Evolutionary conservation across 1,140 invertebrate genomes (phyloP).

Genomic region (Pseudomyrmex cubaensis): DNA sequence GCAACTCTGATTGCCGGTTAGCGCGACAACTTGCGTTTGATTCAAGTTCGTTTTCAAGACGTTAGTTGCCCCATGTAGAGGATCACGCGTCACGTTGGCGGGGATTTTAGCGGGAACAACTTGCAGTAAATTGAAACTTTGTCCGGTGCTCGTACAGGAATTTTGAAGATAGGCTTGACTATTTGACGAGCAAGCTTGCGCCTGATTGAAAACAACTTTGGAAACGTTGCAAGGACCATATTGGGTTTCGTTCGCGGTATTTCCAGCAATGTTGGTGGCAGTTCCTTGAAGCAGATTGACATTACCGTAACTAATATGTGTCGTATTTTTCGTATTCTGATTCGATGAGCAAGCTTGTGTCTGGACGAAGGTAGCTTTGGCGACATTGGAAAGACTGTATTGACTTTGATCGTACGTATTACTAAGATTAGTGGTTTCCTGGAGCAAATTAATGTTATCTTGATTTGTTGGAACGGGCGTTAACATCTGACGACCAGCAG

Average conservation of each 20-base stretch:
- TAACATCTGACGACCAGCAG: constrained; percentile 14
- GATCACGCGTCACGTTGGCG: constrained; percentile 12
- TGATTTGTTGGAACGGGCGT: background rate
- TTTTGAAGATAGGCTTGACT: constrained; percentile 17
- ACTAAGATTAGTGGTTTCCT: background rate
- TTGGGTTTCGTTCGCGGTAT: background rate
- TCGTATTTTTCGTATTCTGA: constrained; percentile 19
- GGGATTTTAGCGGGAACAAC: constrained; percentile 38
- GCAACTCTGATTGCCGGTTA: background rate
- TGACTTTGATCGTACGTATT: constrained; percentile 14
- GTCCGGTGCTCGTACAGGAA: constrained; percentile 8
- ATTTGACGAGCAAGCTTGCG: constrained; percentile 15
- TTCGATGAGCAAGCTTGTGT: background rate
- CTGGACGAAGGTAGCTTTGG: constrained; percentile 9
- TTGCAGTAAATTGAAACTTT: constrained; percentile 50
- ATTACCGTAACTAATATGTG: constrained; percentile 15
- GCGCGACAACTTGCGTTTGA: constrained; percentile 42
- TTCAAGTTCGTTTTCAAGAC: constrained; percentile 53
- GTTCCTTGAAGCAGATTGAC: constrained; percentile 55
- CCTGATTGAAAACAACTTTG: constrained; percentile 13
- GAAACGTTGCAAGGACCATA: constrained; percentile 9
- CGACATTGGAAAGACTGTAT: constrained; percentile 8
- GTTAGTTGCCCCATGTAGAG: constrained; percentile 1
- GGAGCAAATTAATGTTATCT: constrained; percentile 19
- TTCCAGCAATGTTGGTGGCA: background rate